These are phyloP conservation scores for Pristiophorus japonicus DNA, from an alignment of 2,113 vertebrate species.

Conservation along the genomic window DNA sequence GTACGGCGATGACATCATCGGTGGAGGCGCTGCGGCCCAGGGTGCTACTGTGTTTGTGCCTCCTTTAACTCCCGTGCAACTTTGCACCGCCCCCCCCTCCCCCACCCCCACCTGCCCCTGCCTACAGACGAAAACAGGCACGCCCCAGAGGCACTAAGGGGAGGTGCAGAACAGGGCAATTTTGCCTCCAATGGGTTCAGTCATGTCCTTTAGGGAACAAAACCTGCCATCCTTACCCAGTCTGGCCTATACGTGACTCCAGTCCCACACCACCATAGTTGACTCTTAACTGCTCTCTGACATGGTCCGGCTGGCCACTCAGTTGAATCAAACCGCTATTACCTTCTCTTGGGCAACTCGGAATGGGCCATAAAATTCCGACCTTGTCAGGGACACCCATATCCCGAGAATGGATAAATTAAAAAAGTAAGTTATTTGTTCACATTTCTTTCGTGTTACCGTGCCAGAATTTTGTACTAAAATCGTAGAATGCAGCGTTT, in stretches of 20 bases:
- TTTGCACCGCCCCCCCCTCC: no score
- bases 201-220: not conserved
- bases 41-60: no score
- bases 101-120: no score
- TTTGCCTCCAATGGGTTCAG: not conserved
- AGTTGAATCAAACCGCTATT: not conserved
- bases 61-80: no score
- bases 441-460: not conserved
- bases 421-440: not conserved
- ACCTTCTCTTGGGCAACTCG: not conserved
- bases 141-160: no score
- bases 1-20: no score
- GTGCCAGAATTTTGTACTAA: not conserved
- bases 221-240: not conserved
- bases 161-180: no score
- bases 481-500: not conserved
- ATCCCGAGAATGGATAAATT: not conserved
- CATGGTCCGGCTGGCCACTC: not conserved
- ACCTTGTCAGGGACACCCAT: not conserved
- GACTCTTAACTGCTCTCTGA: not conserved
- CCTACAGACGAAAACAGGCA: no score
- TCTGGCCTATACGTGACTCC: not conserved
- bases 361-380: not conserved
- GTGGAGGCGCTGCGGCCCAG: no score
- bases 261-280: not conserved